Evolutionary conservation across 2,888 invertebrate species (phyloP).

Genomic region (Himalopsyche japonica): DNA sequence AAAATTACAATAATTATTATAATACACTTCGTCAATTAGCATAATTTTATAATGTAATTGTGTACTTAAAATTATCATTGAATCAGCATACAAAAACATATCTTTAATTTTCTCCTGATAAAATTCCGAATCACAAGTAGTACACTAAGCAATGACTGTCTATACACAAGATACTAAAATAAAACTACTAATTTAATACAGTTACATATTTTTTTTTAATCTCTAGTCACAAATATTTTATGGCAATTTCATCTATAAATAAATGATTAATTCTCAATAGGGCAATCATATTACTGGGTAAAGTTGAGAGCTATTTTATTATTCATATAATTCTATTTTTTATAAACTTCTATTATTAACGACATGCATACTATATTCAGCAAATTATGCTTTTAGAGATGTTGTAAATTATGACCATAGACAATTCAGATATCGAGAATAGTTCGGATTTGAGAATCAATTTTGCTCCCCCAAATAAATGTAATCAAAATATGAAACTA

Average conservation of each 20-base stretch:
- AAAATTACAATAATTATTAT: constrained; percentile 39
- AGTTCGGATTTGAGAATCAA: no score
- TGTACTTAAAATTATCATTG: constrained; percentile 23
- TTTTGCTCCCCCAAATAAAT: no score
- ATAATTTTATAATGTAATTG: constrained; percentile 27
- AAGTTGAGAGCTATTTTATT: constrained; percentile 19
- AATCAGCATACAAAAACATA: constrained; percentile 37
- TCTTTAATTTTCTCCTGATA: constrained; percentile 28
- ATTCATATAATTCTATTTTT: constrained; percentile 18
- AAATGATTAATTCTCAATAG: constrained; percentile 31
- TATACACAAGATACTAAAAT: constrained; percentile 39
- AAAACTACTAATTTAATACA: constrained; percentile 34
- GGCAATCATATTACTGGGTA: constrained; percentile 24
- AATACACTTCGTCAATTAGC: constrained; percentile 36
- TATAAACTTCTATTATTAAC: constrained; percentile 4
- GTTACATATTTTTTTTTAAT: constrained; percentile 24
- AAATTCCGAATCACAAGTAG: constrained; percentile 35
- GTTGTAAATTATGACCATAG: background rate
- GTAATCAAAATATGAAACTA: no score
- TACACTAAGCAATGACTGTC: constrained; percentile 39
- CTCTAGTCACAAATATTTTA: constrained; percentile 39
- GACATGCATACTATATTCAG: background rate
- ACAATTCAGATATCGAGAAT: no score
- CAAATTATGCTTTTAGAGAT: background rate
- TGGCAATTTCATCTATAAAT: constrained; percentile 36